Evolutionary conservation across 2,888 invertebrate genomes (phyloP), one percentile per base, ranked within the genome.

Genomic region (Mesodorylaimus sp.): DNA sequence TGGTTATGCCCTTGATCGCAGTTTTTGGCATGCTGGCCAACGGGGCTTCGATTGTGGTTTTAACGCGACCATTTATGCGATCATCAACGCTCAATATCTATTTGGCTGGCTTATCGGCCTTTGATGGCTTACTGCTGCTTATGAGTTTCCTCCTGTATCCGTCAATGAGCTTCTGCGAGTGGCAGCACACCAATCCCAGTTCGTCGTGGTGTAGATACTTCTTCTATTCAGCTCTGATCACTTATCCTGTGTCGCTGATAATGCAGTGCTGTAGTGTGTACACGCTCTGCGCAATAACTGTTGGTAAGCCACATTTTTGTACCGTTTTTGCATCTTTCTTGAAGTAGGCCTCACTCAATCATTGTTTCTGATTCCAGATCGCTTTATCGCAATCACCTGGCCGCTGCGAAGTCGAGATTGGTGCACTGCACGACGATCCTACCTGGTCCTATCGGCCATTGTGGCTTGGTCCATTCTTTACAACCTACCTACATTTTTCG

Each of bases 31-130:
- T 59, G 1, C 47, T 59, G 21, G 60, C 21, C n/a, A 50, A 47
- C n/a, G 2, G 32, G 3, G 26, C 41, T 3, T 46, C 50, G 3
- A 24, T 50, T 2, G 19, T 29, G n/a, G 41, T 50, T 32, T 19
- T 50, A 36, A 50, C 45, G 2, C 45, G 50, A 29, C 32, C 32
- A 3, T 23, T 61, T 50, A 62, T 62, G 62, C 57, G 61, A 52
- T 63, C 63, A 0, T 27, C 38, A 3, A 21, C 27, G 5, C n/a
- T n/a, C n/a, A 62, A 61, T 51, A 58, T 61, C 42, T 63, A 63
- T 47, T 54, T 63, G n/a, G 63, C 63, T 19, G 63, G 61, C 16
- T 53, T 63, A 44, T 59, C 59, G 27, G 50, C 58, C 25, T 63
- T 63, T 52, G 63, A 63, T 52, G 54, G 62, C 3, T 52, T 63